A percentile compares a stretch with the other conserved stretches of the same genome.
Evolutionary conservation across 2,113 vertebrate species (phyloP).

Genomic region (Daboia siamensis): DNA sequence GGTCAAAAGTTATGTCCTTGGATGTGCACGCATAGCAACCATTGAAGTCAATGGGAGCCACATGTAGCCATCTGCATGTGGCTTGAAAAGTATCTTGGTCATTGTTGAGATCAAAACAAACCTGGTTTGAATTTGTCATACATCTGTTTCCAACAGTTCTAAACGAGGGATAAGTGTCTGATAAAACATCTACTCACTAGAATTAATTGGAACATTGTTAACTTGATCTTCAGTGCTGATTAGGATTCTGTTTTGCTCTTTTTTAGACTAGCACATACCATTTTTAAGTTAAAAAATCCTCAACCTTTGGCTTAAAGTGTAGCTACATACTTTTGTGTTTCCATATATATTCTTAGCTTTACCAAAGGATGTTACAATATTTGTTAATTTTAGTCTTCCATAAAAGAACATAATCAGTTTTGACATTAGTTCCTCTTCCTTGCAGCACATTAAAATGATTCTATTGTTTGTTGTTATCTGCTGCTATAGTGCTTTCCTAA

Average conservation of each 20-base stretch:
- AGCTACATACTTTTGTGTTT: conserved; percentile 30
- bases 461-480: conserved; percentile 49
- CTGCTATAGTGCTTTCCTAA: conserved; percentile 40
- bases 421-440: conserved; percentile 51
- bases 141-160: conserved; percentile 36
- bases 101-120: conserved; percentile 26
- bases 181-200: conserved; percentile 38
- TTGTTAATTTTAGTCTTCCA: conserved; percentile 35
- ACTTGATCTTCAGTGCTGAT: conserved; percentile 22
- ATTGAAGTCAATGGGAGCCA: conserved; percentile 64
- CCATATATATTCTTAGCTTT: conserved; percentile 40
- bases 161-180: conserved; percentile 9
- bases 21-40: conserved; percentile 49
- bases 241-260: conserved; percentile 38
- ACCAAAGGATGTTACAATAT: conserved; percentile 29
- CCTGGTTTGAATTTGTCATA: conserved; percentile 46
- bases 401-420: conserved; percentile 14
- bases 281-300: conserved; percentile 35
- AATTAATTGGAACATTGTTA: conserved; percentile 33
- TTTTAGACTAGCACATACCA: not conserved
- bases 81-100: conserved; percentile 42
- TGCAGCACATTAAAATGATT: conserved; percentile 50
- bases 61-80: conserved; percentile 38
- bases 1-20: conserved; percentile 50
- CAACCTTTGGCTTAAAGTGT: conserved; percentile 32